phyloP scores from a whole-genome alignment of 2,797 vertebrate species.

The Hephaestus fuliginosus region DNA sequence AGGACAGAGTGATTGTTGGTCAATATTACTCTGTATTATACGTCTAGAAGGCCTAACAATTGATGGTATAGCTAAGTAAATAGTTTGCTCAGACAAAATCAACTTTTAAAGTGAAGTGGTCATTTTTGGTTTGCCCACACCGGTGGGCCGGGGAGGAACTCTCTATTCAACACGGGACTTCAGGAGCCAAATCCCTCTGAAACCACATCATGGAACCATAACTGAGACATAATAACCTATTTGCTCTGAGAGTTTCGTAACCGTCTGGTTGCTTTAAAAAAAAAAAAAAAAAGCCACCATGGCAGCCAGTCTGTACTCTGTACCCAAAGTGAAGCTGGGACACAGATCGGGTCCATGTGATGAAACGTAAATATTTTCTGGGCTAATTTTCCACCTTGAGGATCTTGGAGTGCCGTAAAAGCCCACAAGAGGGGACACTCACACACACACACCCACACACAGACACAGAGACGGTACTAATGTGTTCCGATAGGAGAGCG shows the following conservation, averaged over 20 bases:
- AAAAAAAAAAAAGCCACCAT: conserved; percentile 47
- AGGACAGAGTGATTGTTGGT: not conserved
- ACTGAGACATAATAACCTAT: conserved; percentile 63
- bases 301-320: conserved; percentile 52
- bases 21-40: not conserved
- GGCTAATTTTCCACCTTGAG: conserved; percentile 77
- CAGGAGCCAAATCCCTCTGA: conserved; percentile 35
- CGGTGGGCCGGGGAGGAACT: conserved; percentile 18
- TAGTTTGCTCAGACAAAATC: conserved; percentile 19
- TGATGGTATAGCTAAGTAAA: conserved; percentile 12
- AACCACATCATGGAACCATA: conserved; percentile 65
- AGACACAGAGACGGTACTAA: conserved; percentile 58
- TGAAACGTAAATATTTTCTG: conserved; percentile 72
- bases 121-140: conserved; percentile 20
- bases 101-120: conserved; percentile 18
- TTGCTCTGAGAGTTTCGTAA: conserved; percentile 63
- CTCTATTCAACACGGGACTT: conserved; percentile 32
- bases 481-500: conserved; percentile 72
- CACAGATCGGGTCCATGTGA: conserved; percentile 65
- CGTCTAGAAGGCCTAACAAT: not conserved
- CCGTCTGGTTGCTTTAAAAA: conserved; percentile 60
- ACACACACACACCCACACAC: conserved; percentile 24
- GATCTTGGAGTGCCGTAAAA: conserved; percentile 47
- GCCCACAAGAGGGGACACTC: conserved; percentile 43
- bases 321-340: conserved; percentile 62